Conservation (phyloP, 2,888 invertebrate genomes). For the Chaitophorus viminalis region DNA sequence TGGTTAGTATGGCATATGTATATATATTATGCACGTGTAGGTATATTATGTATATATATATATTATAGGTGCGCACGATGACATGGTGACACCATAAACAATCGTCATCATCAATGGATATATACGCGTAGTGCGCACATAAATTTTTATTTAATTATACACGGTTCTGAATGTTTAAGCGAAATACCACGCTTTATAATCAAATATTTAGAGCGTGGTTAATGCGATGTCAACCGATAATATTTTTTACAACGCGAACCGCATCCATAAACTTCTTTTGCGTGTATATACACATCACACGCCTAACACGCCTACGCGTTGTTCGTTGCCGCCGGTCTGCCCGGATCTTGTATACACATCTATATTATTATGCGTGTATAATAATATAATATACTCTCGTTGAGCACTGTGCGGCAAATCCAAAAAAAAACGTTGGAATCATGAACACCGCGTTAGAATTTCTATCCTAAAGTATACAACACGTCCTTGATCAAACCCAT, state of each 20-base stretch:
- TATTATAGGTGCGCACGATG: background rate
- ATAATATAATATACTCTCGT: too few relatives aligned
- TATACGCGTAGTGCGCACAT: background rate
- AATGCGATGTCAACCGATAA: slow-evolving; percentile 26
- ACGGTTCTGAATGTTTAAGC: background rate
- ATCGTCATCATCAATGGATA: slow-evolving; percentile 11
- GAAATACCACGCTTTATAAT: slow-evolving; percentile 9
- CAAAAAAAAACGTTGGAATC: too few relatives aligned
- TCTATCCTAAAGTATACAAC: too few relatives aligned
- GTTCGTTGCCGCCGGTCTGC: background rate
- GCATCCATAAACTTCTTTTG: background rate
- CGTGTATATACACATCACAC: too few relatives aligned
- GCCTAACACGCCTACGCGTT: too few relatives aligned
- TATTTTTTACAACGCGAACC: background rate
- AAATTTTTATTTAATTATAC: slow-evolving; percentile 20
- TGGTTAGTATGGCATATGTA: background rate
- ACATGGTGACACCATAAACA: background rate
- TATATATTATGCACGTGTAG: background rate
- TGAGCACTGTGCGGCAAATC: too few relatives aligned
- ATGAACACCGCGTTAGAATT: too few relatives aligned
- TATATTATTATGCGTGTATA: too few relatives aligned
- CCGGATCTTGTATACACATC: too few relatives aligned
- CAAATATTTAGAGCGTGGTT: slow-evolving; percentile 32
- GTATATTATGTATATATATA: background rate
- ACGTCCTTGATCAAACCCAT: too few relatives aligned